Conservation (phyloP, 2,113 vertebrate species). For the Gymnobelideus leadbeateri region DNA sequence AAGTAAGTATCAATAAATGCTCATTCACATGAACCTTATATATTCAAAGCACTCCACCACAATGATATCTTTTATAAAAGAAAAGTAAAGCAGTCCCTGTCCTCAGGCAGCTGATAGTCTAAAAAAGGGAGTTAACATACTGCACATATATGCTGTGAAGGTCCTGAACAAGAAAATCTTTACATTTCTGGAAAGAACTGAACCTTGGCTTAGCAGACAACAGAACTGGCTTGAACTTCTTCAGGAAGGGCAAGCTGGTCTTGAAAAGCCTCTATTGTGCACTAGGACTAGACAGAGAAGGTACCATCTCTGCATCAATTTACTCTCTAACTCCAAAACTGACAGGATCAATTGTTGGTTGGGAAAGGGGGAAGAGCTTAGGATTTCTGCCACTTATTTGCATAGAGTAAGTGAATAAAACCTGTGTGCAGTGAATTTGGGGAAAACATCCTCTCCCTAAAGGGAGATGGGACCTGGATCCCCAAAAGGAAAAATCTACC, state of each 20-base stretch:
- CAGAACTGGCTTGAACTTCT: neutral
- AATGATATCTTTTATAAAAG: neutral
- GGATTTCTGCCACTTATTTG: neutral
- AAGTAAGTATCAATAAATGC: neutral
- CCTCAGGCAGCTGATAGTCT: neutral
- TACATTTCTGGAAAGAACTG: neutral
- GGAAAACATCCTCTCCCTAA: no score
- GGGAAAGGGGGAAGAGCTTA: neutral
- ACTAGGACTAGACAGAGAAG: neutral
- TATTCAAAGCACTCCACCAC: neutral
- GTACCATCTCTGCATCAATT: neutral
- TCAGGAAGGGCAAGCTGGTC: neutral
- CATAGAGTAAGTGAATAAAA: no score
- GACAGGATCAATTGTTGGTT: neutral
- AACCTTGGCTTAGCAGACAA: neutral
- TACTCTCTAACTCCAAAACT: neutral
- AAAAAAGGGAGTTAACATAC: neutral
- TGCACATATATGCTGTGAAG: neutral
- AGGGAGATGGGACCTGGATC: no score
- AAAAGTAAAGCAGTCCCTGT: neutral
- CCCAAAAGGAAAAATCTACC: no score
- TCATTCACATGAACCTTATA: neutral
- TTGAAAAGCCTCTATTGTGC: neutral
- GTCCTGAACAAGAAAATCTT: neutral
- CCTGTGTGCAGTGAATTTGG: no score